Evolutionary conservation across 2,113 vertebrate genomes (phyloP), one percentile per base, ranked within the genome.

Genomic region (Zosterops lateralis): DNA sequence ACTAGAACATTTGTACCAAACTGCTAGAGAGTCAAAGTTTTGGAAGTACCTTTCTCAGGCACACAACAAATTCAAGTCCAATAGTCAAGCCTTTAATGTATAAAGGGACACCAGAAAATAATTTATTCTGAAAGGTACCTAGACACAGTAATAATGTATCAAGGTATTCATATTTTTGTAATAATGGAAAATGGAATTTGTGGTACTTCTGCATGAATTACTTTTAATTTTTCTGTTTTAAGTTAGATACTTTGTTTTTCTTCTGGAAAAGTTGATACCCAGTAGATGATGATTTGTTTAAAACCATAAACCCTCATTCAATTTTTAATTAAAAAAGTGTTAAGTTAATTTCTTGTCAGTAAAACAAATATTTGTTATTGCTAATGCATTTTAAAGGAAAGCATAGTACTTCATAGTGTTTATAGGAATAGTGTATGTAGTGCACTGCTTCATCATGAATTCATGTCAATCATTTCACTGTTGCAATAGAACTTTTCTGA

Each of bases 281-380:
- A 51, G 48, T 40, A 72, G 87, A 62, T 50, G 58, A 77, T 61
- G 58, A 93, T 96, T 94, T 95, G 72, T 90, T 96, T 96, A 89
- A 97, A 96, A 90, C 47, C 36, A 87, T 51, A 75, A 87, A 64
- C 58, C 5, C 26, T 89, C 21, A 72, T 90, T 90, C 44, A 80
- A 5, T 74, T 97, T 94, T 96, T 96, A 97, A 96, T 96, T 96
- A 26, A 92, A 96, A 90, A 95, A 58, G 2, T 58, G 21, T 84
- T 84, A 92, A 92, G 54, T 93, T 93, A 48, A 60, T 93, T 94
- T 94, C 80, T 87, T 85, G 16, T 50, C 79, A 73, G 87, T 92
- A 95, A 94, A 95, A 93, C 72, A 95, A 97, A 93, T 95, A 96
- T 96, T 96, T 95, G 82, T 91, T 91, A 78, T 73, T 93, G 14